Evolutionary conservation across 2,888 invertebrate genomes (phyloP), one percentile per base, ranked within the genome.

Genomic region (Microchrysa polita): DNA sequence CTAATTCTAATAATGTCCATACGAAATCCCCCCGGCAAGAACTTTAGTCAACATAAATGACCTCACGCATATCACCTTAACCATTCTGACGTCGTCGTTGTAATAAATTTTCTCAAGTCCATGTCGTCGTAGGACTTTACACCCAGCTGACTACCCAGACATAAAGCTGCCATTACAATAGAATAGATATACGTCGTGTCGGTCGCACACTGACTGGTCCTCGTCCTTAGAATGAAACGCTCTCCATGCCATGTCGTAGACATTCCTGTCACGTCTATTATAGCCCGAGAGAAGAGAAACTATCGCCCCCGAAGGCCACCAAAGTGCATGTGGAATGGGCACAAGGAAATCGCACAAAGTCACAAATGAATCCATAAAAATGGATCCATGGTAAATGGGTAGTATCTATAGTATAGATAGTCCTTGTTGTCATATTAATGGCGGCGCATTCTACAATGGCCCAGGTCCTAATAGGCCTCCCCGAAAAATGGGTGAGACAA

Each of bases 291-390:
- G 69, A 55, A 69, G 10, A 69, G 44, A 42, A 69, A 69, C 69
- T 69, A 69, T 69, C 27, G 55, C 57, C 34, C 42, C 69, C 40
- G 55, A 2, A 34, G 27, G 27, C 2, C 27, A 34, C 69, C 20
- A 55, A 34, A 67, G 55, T 44, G 53, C 34, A 67, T 34, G 55
- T 40, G 67, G 44, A 34, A 18, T 40, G 2, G 7, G 27, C 7
- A 34, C 65, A 44, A 44, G 65, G 55, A 69, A 69, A 69, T 55
- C 69, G 53, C 27, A 7, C 16, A 40, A 63, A 63, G 53, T 67
- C 52, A 55, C 23, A 57, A 69, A 69, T 69, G 69, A 69, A 69
- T 69, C 57, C 40, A 69, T 69, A 40, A 69, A 69, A 69, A 65
- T 65, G 48, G 48, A 48, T 22, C 22, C 1, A 22, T 16, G 22